Evolutionary conservation across 2,888 invertebrate species (phyloP).

Genomic region (Malachius bipustulatus): DNA sequence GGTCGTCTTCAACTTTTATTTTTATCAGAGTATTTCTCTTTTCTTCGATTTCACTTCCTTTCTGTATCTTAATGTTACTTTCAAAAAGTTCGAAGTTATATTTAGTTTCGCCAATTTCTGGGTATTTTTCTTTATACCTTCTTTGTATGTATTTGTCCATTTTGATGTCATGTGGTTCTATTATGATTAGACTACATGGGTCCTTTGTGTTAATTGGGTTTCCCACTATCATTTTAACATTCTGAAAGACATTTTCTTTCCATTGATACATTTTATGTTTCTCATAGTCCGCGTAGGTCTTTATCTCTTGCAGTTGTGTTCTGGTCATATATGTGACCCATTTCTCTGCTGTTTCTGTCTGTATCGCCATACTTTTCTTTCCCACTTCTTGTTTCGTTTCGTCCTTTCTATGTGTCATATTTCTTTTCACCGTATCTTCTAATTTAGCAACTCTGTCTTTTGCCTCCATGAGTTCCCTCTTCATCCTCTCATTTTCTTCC

Average conservation of each 20-base stretch:
- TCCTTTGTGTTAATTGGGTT: slow-evolving; percentile 1
- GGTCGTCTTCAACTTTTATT: not conserved
- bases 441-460: too few relatives aligned
- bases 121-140: slow-evolving; percentile 1
- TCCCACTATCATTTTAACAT: slow-evolving; percentile 2
- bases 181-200: not conserved
- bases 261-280: too few relatives aligned
- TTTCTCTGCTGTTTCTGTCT: too few relatives aligned
- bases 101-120: not conserved
- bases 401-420: too few relatives aligned
- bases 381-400: too few relatives aligned
- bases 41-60: not conserved
- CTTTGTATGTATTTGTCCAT: slow-evolving; percentile 3
- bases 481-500: too few relatives aligned
- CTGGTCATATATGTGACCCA: too few relatives aligned
- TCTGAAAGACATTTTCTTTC: not conserved
- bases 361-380: too few relatives aligned
- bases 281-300: too few relatives aligned
- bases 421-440: too few relatives aligned
- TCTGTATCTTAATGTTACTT: not conserved
- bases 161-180: not conserved
- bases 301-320: too few relatives aligned
- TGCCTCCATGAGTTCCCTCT: too few relatives aligned
- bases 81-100: not conserved
- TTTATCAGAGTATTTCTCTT: not conserved